Conservation (phyloP, 2,113 vertebrate species). For the Poeciliopsis retropinna region DNA sequence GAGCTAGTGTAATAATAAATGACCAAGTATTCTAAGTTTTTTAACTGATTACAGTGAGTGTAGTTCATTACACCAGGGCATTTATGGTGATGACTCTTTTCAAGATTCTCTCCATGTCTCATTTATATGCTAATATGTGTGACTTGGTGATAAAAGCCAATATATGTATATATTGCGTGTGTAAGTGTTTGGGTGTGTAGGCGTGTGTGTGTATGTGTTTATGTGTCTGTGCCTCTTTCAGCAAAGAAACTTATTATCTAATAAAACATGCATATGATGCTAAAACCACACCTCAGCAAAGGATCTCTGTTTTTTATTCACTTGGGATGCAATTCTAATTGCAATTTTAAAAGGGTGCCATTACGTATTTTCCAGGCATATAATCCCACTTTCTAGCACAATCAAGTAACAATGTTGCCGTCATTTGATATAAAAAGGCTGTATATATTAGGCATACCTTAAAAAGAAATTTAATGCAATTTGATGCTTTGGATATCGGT, state of each 20-base stretch:
- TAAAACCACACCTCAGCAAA: not conserved
- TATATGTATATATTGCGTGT: not conserved
- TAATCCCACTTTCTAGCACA: too few species aligned
- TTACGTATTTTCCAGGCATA: too few species aligned
- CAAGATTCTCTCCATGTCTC: conserved; percentile 31
- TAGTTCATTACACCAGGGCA: conserved; percentile 19
- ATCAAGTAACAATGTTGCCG: too few species aligned
- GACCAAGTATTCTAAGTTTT: not conserved
- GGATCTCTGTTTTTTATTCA: not conserved
- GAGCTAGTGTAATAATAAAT: conserved; percentile 19
- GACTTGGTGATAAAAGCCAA: conserved; percentile 25
- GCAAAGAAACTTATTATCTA: conserved; percentile 1
- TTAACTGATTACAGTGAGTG: not conserved
- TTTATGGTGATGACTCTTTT: conserved; percentile 12
- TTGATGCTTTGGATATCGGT: too few species aligned
- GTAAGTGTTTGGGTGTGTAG: not conserved
- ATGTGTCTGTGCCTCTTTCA: not conserved
- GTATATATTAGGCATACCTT: too few species aligned
- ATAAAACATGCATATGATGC: not conserved
- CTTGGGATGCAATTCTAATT: not conserved
- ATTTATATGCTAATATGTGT: conserved; percentile 58
- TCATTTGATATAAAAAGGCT: too few species aligned
- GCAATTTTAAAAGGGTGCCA: not conserved
- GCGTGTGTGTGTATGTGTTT: not conserved
- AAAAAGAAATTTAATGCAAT: too few species aligned